Conservation (phyloP, 1,140 invertebrate species). For the Tyrophagus putrescentiae region DNA sequence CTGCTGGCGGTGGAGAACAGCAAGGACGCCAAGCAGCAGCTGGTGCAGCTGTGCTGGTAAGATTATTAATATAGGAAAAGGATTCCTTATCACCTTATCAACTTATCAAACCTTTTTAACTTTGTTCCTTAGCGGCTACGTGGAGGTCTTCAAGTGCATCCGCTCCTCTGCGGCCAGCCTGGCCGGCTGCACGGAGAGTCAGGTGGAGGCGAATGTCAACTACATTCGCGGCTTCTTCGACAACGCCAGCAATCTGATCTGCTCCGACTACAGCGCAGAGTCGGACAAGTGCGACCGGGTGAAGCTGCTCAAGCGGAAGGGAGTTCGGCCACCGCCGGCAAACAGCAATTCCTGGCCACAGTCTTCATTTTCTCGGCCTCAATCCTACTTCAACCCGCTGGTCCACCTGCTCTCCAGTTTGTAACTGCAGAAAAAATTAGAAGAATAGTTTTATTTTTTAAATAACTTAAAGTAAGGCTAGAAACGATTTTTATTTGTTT, state of each 20-base stretch:
- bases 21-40: not conserved
- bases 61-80: not conserved
- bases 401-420: not conserved
- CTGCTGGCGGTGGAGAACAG: not conserved
- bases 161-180: not conserved
- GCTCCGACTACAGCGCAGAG: not conserved
- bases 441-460: not conserved
- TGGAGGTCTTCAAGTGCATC: not conserved
- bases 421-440: not conserved
- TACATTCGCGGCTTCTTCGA: not conserved
- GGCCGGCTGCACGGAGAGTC: not conserved
- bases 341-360: no score
- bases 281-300: slow-evolving; percentile 5
- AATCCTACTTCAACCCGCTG: slow-evolving; percentile 3
- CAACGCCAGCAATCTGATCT: not conserved
- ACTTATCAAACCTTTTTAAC: not conserved
- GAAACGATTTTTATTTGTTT: no score
- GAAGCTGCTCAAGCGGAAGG: no score
- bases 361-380: no score
- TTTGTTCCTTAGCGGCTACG: not conserved
- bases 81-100: not conserved
- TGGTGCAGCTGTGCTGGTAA: not conserved
- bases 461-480: no score
- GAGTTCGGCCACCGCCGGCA: no score
- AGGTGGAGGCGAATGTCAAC: not conserved